Evolutionary conservation across 2,888 invertebrate species (phyloP).

Genomic region (Caenorhabditis sp.): DNA sequence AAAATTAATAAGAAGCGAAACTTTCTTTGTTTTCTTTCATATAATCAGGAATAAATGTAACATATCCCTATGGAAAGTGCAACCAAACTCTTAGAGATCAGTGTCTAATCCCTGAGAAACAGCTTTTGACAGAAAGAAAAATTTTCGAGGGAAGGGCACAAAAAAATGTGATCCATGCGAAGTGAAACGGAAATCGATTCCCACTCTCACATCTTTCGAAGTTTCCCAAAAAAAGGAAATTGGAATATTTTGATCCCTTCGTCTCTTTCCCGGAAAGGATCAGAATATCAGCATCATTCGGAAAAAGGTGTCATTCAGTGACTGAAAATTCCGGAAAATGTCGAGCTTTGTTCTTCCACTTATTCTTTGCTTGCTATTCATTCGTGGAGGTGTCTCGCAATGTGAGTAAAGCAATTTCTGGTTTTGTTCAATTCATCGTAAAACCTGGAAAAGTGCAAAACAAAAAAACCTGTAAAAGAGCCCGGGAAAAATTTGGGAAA

Average conservation of each 20-base stretch:
- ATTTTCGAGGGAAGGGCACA: neutral
- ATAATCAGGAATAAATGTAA: conserved; percentile 53
- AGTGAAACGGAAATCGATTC: neutral
- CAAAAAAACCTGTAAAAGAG: too few species aligned
- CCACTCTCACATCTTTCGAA: conserved; percentile 2
- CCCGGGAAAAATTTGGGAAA: too few species aligned
- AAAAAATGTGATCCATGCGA: conserved; percentile 20
- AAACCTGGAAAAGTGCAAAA: too few species aligned
- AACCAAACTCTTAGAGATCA: neutral
- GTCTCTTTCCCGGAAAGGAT: neutral
- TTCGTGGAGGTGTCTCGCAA: too few species aligned
- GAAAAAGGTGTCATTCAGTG: neutral
- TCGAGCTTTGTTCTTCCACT: too few species aligned
- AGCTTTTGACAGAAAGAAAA: neutral
- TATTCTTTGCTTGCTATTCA: too few species aligned
- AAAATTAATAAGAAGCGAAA: conserved; percentile 7
- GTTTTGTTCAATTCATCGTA: too few species aligned
- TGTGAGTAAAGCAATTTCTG: too few species aligned
- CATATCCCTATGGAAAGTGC: conserved; percentile 34
- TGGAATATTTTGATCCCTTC: conserved; percentile 22
- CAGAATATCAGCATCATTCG: neutral
- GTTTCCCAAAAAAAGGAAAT: conserved; percentile 33
- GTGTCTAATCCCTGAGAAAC: neutral
- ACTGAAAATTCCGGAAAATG: neutral
- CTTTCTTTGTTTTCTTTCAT: conserved; percentile 14